Conservation (phyloP, 2,888 invertebrate species). For the Noctua janthina region DNA sequence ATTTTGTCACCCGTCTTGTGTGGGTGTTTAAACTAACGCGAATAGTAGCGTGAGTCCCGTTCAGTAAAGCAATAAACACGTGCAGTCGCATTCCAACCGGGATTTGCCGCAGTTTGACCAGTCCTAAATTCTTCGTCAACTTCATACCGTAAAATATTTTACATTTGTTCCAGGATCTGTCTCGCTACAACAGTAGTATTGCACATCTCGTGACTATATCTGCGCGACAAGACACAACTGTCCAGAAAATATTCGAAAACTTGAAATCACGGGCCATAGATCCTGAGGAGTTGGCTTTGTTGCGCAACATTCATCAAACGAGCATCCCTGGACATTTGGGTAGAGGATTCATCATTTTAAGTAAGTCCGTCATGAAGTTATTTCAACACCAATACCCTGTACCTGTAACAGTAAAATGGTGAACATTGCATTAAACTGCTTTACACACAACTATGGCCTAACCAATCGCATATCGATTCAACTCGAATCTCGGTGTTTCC, state of each 20-base stretch:
- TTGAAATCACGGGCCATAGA: conserved; percentile 80
- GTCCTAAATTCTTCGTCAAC: neutral
- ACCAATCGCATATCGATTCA: neutral
- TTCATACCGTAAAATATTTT: conserved; percentile 76
- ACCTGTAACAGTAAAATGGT: neutral
- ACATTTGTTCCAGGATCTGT: conserved; percentile 54
- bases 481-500: neutral
- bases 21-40: neutral
- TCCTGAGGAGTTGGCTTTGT: conserved; percentile 80
- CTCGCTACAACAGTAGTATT: conserved; percentile 76
- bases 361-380: conserved; percentile 62
- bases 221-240: conserved; percentile 75
- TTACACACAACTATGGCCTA: neutral
- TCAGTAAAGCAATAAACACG: neutral
- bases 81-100: neutral
- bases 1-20: neutral
- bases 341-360: conserved; percentile 79
- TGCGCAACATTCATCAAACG: conserved; percentile 79
- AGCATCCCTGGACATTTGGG: conserved; percentile 80
- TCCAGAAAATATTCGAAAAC: conserved; percentile 73
- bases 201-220: conserved; percentile 80
- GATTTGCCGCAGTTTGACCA: neutral
- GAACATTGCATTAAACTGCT: neutral
- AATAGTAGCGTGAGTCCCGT: neutral
- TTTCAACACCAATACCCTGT: neutral